These are phyloP conservation scores for Cyprinella venusta DNA, from an alignment of 2,797 vertebrate species.

Conservation along the genomic window DNA sequence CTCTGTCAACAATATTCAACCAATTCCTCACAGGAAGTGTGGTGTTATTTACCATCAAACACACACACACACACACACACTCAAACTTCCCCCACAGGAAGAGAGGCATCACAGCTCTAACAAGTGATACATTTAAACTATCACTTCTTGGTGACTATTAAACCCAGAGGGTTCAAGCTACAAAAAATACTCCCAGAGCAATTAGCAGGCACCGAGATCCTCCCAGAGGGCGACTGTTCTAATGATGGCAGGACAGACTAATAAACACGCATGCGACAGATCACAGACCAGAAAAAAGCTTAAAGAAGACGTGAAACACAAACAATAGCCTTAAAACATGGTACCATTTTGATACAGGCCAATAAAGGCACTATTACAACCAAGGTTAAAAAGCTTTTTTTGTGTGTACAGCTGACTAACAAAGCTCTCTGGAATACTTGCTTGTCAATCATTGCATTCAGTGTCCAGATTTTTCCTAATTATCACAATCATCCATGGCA, in stretches of 20 bases:
- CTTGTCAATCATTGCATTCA: not conserved
- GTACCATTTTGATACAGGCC: not conserved
- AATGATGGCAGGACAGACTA: slow-evolving; percentile 56
- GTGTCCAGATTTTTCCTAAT: not conserved
- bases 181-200: slow-evolving; percentile 79
- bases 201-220: slow-evolving; percentile 68
- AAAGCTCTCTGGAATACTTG: not conserved
- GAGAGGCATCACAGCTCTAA: not conserved
- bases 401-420: not conserved
- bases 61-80: slow-evolving; percentile 1
- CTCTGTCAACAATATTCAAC: slow-evolving; percentile 15
- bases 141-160: slow-evolving; percentile 77
- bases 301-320: not conserved
- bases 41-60: slow-evolving; percentile 41
- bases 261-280: slow-evolving; percentile 48
- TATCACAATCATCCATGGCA: not conserved
- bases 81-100: slow-evolving; percentile 33
- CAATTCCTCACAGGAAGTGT: slow-evolving; percentile 25
- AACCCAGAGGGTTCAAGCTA: slow-evolving; percentile 66
- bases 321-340: not conserved
- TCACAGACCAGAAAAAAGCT: slow-evolving; percentile 10
- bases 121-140: slow-evolving; percentile 60
- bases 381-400: not conserved
- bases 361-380: not conserved
- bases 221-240: slow-evolving; percentile 41